phyloP scores from a whole-genome alignment of 2,113 vertebrate genomes.

The Vulpes vulpes region DNA sequence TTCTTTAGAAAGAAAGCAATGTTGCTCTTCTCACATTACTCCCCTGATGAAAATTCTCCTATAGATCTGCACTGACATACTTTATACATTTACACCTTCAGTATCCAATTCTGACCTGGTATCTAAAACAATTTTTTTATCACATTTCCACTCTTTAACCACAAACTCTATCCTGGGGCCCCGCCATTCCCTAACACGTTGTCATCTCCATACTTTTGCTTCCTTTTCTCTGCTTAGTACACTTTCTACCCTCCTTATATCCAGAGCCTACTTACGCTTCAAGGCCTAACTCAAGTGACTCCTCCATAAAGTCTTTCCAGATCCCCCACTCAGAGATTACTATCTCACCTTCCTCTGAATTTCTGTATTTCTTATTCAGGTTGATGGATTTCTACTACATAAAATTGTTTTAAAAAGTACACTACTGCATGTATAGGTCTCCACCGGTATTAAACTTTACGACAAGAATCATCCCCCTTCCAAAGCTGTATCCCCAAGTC shows the following conservation, averaged over 20 bases:
- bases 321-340: background rate
- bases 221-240: background rate
- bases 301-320: constrained; percentile 17
- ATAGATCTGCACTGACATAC: background rate
- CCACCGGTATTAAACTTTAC: background rate
- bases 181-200: background rate
- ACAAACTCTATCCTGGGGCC: background rate
- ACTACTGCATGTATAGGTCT: background rate
- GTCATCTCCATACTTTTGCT: background rate
- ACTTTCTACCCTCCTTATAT: background rate
- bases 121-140: constrained; percentile 21
- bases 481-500: background rate
- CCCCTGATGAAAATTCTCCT: background rate
- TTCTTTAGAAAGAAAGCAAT: constrained; percentile 48
- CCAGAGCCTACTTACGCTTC: background rate
- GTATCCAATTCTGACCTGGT: constrained; percentile 13
- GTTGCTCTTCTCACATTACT: constrained; percentile 8
- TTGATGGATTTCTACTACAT: background rate
- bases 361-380: background rate
- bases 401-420: background rate
- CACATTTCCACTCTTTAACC: background rate
- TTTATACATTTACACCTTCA: constrained; percentile 19
- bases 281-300: background rate
- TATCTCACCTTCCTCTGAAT: background rate
- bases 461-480: background rate